A percentile compares a stretch with the other conserved stretches of the same genome.
Evolutionary conservation across 2,888 invertebrate genomes (phyloP).

Genomic region (Buathra laborator): DNA sequence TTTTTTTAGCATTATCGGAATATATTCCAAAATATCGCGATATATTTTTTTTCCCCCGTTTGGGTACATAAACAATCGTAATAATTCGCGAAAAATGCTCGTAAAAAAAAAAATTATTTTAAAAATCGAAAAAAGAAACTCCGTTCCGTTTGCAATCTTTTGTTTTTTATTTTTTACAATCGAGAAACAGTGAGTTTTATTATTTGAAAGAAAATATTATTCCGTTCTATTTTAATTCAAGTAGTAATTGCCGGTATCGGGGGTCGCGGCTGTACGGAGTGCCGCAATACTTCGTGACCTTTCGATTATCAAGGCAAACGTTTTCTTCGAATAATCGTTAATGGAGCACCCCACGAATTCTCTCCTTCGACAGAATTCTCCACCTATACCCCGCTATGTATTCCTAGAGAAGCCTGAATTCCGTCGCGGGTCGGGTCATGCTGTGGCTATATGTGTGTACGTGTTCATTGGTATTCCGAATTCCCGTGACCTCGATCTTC

Average conservation of each 20-base stretch:
- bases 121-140: no score
- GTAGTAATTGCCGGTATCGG: not conserved
- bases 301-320: conserved; percentile 32
- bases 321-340: conserved; percentile 65
- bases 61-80: no score
- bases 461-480: conserved; percentile 66
- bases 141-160: no score
- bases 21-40: no score
- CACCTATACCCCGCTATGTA: conserved; percentile 23
- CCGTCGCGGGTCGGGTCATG: conserved; percentile 33
- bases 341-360: conserved; percentile 58
- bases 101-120: no score
- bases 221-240: not conserved
- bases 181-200: no score
- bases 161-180: no score
- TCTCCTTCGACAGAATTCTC: conserved; percentile 46
- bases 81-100: no score
- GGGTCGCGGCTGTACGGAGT: not conserved
- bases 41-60: no score
- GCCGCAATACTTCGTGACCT: conserved; percentile 4
- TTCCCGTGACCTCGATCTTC: conserved; percentile 66
- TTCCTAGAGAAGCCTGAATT: conserved; percentile 64
- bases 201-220: no score
- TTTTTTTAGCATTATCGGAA: no score
- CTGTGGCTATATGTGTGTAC: conserved; percentile 28